A percentile compares a stretch with the other conserved stretches of the same genome.
Evolutionary conservation across 1,140 invertebrate genomes (phyloP).

Genomic region (Uloborus diversus): DNA sequence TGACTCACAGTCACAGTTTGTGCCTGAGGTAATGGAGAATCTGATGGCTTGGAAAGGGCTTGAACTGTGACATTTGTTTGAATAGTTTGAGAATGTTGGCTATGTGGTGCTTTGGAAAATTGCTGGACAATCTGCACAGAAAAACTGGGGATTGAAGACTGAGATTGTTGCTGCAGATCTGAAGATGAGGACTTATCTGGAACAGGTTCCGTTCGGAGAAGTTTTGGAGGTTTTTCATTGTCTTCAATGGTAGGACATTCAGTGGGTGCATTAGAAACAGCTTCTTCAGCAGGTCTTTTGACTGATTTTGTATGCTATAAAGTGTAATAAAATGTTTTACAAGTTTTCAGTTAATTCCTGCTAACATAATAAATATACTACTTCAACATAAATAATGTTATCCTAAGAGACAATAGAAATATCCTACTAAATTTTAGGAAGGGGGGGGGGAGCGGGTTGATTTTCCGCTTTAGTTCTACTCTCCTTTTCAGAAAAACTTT

Average conservation of each 20-base stretch:
- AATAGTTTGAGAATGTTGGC: slow-evolving; percentile 77
- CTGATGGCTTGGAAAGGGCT: slow-evolving; percentile 83
- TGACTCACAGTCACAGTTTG: not conserved
- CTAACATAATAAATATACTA: too few relatives aligned
- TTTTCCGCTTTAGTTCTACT: too few relatives aligned
- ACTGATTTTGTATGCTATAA: slow-evolving; percentile 16
- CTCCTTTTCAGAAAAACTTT: too few relatives aligned
- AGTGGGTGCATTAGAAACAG: not conserved
- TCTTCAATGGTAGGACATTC: slow-evolving; percentile 4
- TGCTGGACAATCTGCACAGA: slow-evolving; percentile 90
- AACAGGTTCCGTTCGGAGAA: not conserved
- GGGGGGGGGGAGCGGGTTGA: too few relatives aligned
- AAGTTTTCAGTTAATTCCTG: too few relatives aligned
- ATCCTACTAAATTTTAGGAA: too few relatives aligned
- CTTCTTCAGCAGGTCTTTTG: slow-evolving; percentile 17
- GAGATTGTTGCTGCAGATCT: not conserved
- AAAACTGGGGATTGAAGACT: slow-evolving; percentile 73
- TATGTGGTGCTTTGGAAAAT: slow-evolving; percentile 79
- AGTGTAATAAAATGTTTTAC: too few relatives aligned
- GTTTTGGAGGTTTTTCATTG: slow-evolving; percentile 14
- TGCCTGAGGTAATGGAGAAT: slow-evolving; percentile 69
- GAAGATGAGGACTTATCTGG: not conserved
- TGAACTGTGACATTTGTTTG: slow-evolving; percentile 93
- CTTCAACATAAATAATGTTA: too few relatives aligned
- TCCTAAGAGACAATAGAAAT: too few relatives aligned